Percentiles rank a stretch among this genome's conserved stretches.
Evolutionary conservation across 1,140 invertebrate genomes (phyloP).

Genomic region (Proales similis): DNA sequence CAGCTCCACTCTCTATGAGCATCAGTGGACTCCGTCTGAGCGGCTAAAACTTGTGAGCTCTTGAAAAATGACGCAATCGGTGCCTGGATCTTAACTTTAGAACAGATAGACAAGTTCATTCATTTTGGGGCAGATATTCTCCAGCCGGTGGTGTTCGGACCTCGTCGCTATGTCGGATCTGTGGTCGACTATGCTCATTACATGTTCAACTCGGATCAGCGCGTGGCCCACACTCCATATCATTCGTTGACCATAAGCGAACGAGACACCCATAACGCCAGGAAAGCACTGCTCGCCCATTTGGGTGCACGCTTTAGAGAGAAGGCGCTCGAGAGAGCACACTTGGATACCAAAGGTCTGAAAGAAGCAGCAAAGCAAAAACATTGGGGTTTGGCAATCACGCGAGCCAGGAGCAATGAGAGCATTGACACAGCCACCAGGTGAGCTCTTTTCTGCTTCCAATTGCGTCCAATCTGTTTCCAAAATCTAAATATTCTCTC

Average conservation of each 20-base stretch:
- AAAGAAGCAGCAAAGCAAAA: too few species aligned
- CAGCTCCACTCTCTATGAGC: conserved; percentile 47
- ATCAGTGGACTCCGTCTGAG: conserved; percentile 42
- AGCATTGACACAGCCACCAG: too few species aligned
- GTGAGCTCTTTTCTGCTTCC: too few species aligned
- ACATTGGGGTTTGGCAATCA: too few species aligned
- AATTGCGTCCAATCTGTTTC: too few species aligned
- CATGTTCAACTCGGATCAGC: conserved; percentile 46
- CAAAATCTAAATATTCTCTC: too few species aligned
- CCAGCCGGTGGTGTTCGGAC: conserved; percentile 47
- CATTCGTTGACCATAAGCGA: conserved; percentile 50
- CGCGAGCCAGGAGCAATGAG: too few species aligned
- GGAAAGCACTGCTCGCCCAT: conserved; percentile 46
- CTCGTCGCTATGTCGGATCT: conserved; percentile 47
- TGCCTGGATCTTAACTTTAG: conserved; percentile 26
- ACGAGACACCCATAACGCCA: conserved; percentile 49
- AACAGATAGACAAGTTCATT: conserved; percentile 50
- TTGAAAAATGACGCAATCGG: not conserved
- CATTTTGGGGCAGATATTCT: conserved; percentile 47
- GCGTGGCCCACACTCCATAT: conserved; percentile 52
- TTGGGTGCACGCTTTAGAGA: conserved; percentile 46
- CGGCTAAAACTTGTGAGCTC: conserved; percentile 45
- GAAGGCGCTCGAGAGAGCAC: conserved; percentile 43
- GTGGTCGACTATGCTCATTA: conserved; percentile 53
- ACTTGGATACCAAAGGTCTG: not conserved